A percentile compares a stretch with the other conserved stretches of the same genome.
Conservation (phyloP, 2,888 invertebrate genomes). For the Laothoe populi region DNA sequence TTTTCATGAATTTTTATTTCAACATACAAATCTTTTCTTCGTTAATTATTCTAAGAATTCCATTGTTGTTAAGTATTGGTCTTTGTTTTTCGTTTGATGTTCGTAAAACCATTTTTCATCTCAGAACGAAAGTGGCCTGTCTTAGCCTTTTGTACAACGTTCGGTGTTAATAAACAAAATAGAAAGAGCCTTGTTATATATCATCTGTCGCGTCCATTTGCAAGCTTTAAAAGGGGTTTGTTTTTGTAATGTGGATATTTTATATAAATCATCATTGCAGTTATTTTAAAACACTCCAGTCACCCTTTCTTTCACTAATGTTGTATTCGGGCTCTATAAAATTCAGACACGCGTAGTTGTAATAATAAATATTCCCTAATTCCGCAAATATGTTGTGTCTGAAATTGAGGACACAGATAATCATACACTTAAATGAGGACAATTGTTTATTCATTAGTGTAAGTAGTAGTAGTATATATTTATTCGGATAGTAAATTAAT, state of each 20-base stretch:
- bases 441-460: too few species aligned
- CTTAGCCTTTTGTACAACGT: conserved; percentile 7
- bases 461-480: too few species aligned
- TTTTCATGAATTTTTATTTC: background rate
- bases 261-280: background rate
- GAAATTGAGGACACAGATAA: too few species aligned
- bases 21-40: conserved; percentile 3
- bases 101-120: conserved; percentile 10
- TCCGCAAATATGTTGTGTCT: too few species aligned
- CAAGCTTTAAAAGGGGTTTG: background rate
- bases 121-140: background rate
- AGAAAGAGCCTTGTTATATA: background rate
- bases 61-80: background rate
- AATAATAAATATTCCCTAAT: too few species aligned
- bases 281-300: too few species aligned
- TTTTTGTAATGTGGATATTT: background rate
- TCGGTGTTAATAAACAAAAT: conserved; percentile 16
- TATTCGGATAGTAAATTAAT: too few species aligned
- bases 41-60: conserved; percentile 6
- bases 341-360: too few species aligned
- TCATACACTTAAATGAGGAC: too few species aligned
- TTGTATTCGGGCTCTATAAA: too few species aligned
- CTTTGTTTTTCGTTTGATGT: background rate
- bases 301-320: too few species aligned
- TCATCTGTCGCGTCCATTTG: conserved; percentile 6